Evolutionary conservation across 2,113 vertebrate species (phyloP).

Genomic region (Calypte anna): DNA sequence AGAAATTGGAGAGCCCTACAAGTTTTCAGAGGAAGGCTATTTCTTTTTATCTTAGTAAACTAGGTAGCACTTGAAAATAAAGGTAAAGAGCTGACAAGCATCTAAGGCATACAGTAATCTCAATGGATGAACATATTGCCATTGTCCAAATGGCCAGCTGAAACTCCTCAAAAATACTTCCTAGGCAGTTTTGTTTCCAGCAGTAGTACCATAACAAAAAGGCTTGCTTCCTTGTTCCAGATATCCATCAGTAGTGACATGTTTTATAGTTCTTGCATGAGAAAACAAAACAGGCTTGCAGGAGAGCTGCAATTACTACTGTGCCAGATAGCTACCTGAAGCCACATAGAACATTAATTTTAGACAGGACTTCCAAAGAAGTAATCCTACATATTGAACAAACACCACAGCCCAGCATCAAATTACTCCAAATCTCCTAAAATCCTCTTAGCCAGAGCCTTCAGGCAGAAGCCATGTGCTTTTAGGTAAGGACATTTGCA

Average conservation of each 20-base stretch:
- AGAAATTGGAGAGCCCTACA: background rate
- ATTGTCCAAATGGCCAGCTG: background rate
- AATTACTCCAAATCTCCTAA: background rate
- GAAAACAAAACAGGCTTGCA: background rate
- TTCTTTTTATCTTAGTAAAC: background rate
- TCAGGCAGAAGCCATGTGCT: background rate
- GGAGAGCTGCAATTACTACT: background rate
- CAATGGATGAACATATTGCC: background rate
- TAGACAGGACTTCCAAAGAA: background rate
- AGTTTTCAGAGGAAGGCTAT: background rate
- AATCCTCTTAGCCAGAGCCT: conserved; percentile 2
- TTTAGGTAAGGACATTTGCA: background rate
- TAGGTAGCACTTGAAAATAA: background rate
- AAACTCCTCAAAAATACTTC: background rate
- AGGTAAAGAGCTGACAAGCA: background rate
- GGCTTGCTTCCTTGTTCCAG: background rate
- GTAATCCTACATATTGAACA: background rate
- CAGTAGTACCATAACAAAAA: background rate
- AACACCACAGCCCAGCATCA: background rate
- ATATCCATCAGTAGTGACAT: background rate
- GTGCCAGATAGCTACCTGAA: background rate
- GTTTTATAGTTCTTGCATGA: background rate
- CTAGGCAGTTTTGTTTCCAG: background rate
- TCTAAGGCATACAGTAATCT: background rate
- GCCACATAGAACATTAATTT: background rate